These are phyloP conservation scores for Campopleginae sp. DNA, from an alignment of 2,888 invertebrate species.

Conservation along the genomic window DNA sequence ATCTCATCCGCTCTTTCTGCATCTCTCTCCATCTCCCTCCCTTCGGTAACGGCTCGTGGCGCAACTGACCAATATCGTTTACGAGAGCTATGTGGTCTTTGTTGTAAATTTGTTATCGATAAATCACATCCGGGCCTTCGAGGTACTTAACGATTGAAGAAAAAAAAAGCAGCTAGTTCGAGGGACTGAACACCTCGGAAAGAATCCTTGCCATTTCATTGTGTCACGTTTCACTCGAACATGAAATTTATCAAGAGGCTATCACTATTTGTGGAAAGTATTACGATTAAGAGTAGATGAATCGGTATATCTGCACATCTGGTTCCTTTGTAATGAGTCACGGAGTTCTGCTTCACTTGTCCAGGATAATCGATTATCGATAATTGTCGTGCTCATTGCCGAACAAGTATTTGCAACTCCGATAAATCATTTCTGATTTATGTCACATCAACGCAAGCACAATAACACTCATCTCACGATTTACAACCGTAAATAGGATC, in stretches of 20 bases:
- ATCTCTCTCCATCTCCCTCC: background rate
- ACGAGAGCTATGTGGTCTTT: background rate
- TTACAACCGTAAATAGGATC: slow-evolving; percentile 6
- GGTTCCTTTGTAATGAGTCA: slow-evolving; percentile 24
- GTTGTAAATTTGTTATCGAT: background rate
- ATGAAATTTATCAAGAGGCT: slow-evolving; percentile 7
- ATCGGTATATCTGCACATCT: slow-evolving; percentile 23
- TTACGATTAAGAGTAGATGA: background rate
- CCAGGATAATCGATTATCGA: slow-evolving; percentile 53
- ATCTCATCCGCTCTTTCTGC: slow-evolving; percentile 10
- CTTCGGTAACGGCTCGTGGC: background rate
- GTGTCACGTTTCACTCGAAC: slow-evolving; percentile 14
- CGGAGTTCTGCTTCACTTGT: slow-evolving; percentile 9
- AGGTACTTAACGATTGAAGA: background rate
- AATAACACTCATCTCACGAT: slow-evolving; percentile 1
- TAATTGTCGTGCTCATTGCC: slow-evolving; percentile 41
- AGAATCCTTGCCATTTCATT: background rate
- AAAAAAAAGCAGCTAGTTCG: background rate
- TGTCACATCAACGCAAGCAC: slow-evolving; percentile 16
- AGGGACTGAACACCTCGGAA: background rate
- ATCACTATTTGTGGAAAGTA: background rate
- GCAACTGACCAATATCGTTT: slow-evolving; percentile 42
- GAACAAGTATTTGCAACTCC: slow-evolving; percentile 26
- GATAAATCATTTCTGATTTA: slow-evolving; percentile 31
- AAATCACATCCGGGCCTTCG: too few species aligned